Evolutionary conservation across 1,140 invertebrate species (phyloP), one percentile per base, ranked within the genome.

Genomic region (Varroa destructor): DNA sequence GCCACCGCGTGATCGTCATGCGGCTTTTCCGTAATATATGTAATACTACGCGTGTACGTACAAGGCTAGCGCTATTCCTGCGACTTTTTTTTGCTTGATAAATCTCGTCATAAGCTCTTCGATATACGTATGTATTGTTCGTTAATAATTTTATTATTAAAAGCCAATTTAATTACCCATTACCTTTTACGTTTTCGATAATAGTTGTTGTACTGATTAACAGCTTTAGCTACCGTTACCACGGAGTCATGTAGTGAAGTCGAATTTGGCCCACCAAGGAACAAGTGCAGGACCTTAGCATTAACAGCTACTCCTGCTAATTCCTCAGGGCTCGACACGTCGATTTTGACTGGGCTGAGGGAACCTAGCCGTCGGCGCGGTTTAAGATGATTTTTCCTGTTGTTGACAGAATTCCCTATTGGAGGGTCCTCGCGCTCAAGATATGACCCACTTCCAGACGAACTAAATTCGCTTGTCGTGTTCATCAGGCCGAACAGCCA

Each of bases 131-230:
- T 25, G 25, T 25, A 25, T 25, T 25, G 25, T 25, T 25, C 25
- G 25, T 25, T 25, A 25, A 25, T 25, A 25, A 25, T 25, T 25
- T 25, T 25, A 25, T 25, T 25, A 25, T 25, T 25, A 25, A 25
- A 25, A 25, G 25, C 25, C 25, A 25, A 25, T 25, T 25, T 25
- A 25, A 25, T 25, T 25, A 25, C 25, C 25, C 25, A 51, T 51
- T 51, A 40, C 36, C 40, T 67, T 40, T 8, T 36, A 1, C 61
- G 10, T 37, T 37, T 1, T 2, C 46, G 40, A 37, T 67, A 67
- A 8, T 67, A 67, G 46, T 67, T 67, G 61, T 67, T 67, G 61
- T 67, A 67, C 61, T 67, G 61, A 67, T 67, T 67, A 37, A 67
- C 61, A 14, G 61, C 61, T 46, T 67, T 67, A 12, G 61, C 61